Base-by-base conservation (phyloP, 2,888 invertebrate species). In the Tillus elongatus region DNA sequence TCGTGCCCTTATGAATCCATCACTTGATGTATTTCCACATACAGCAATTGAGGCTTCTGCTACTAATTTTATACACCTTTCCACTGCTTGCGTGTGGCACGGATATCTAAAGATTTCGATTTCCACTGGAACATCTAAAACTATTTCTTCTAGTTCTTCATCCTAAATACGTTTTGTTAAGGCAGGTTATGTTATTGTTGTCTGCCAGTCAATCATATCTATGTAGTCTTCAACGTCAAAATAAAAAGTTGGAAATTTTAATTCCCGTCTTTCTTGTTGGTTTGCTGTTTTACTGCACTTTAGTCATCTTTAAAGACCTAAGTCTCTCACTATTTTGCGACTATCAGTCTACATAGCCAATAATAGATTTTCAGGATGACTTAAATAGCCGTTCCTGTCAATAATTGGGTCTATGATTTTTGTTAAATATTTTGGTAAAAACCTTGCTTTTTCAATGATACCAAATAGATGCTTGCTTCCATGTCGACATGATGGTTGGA, bases 341-440 rank as follows among this genome's bases (percentile, higher is more conserved):
- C 4, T 15, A 33, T 33, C 33, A 24, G 11, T 13, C 16, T 8
- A 24, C 33, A 33, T 33, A n/a, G 19, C 15, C 10, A 33, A 9
- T 4, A 33, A 16, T 9, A 33, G 9, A 33, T 33, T 33, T 24
- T 33, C 33, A 10, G 33, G 33, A n/a, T n/a, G n/a, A n/a, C n/a
- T n/a, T n/a, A n/a, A n/a, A n/a, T n/a, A n/a, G n/a, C n/a, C n/a
- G n/a, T 15, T 33, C 19, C 13, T 19, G 4, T 15, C 19, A 19
- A 33, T 15, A 24, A 33, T 10, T 10, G 9, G 15, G n/a, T 9
- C 10, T 19, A 15, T 6, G n/a, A 33, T 24, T 12, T 12, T 33
- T 15, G 3, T 33, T 6, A 6, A 19, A 13, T 29, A 8, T 6
- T 29, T 8, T 8, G 30, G 30, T 6, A 29, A 11, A 8, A 6